Base-by-base conservation (phyloP, 1,140 invertebrate genomes). In the Belonocnema kinseyi region DNA sequence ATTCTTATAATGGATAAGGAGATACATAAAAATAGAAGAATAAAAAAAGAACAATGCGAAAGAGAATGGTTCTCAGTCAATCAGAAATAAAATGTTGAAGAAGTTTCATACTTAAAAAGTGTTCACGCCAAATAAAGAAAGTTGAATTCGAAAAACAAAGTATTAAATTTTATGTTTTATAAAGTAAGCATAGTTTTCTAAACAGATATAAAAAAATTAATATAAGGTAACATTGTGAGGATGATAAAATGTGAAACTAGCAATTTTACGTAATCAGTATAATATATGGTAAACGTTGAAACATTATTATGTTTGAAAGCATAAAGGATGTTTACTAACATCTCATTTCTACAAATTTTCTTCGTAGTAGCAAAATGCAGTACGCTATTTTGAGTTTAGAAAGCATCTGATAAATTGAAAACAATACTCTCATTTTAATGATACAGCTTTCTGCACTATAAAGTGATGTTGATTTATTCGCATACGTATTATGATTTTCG, bases 311-410 rank as follows among this genome's bases (percentile, higher is more conserved):
- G n/a, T 33, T 40, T 66, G 13, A 66, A 40, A n/a, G 14, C 61
- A 16, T 66, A 2, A 14, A 66, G 14, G 61, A 66, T 66, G 61
- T 66, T 8, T 40, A 66, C 33, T n/a, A 16, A 33, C 33, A 40
- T 46, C 40, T 46, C 0, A 46, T 40, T 40, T 40, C 33, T 14
- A n/a, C 21, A 11, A 26, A 66, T 66, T 21, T 46, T 10, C 16
- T 40, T 66, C 61, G 26, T 66, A 33, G 46, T 5, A 66, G 26
- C 58, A 56, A 56, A 26, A 66, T 16, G 2, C n/a, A 46, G 21
- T 66, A 66, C 26, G 33, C 3, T n/a, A 33, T 46, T 66, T 66
- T 66, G 46, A 40, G n/a, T 66, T 40, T 66, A 66, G 61, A 66
- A 66, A 66, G 58, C 26, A 66, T 33, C 10, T 40, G 14, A 56